Evolutionary conservation across 2,888 invertebrate species (phyloP), one percentile per base, ranked within the genome.

Genomic region (Oxytorus armatus): DNA sequence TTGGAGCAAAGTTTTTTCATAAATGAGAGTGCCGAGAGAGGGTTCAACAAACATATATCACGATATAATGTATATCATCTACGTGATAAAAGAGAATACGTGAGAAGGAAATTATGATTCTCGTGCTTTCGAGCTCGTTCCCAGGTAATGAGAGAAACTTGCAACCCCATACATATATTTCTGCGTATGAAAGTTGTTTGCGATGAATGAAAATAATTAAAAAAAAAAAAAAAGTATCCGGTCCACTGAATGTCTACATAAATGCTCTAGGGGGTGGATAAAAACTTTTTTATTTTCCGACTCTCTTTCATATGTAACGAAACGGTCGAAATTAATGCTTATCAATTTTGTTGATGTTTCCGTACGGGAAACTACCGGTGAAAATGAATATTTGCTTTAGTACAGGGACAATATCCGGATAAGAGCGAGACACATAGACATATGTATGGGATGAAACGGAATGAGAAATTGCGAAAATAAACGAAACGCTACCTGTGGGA

Each of bases 1-100:
- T 87, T 84, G 85, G 75, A 65, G 72, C 72, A 78, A 86, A 86
- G 83, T 87, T 87, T 87, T 87, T 86, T 85, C 85, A 85, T 85
- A 85, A 84, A 85, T 81, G 83, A 68, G 61, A 57, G 53, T 51
- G 47, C 21, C 33, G 42, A 47, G 23, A 42, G 70, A 33, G 25
- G 63, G 63, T 25, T 11, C 18, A 61, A 29, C 42, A 53, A 33
- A 49, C 51, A 70, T 14, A 33, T 11, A 51, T 3, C 14, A 10
- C n/a, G 16, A 5, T 36, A 16, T 57, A 42, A 16, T 16, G 29
- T 42, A 16, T 14, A 49, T 33, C 11, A 51, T 66, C 49, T n/a
- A 51, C 14, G 21, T 8, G 14, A 51, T 14, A 36, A 65, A 65
- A 47, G 29, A 47, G 47, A 47, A 53, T 65, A 47, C 65, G 29